phyloP scores from a whole-genome alignment of 2,888 invertebrate genomes.

The Trichopoda pennipes region DNA sequence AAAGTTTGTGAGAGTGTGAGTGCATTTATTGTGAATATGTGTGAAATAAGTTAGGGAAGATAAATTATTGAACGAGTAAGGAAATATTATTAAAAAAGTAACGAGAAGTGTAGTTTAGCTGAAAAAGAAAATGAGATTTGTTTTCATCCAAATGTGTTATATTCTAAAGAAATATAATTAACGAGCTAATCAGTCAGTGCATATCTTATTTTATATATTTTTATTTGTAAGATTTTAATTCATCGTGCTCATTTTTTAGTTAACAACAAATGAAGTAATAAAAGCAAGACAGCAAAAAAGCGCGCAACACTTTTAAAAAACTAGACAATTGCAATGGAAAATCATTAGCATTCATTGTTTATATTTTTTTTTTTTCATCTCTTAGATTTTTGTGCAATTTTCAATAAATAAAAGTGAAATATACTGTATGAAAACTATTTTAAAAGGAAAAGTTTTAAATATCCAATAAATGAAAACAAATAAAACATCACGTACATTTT shows the following conservation, averaged over 20 bases:
- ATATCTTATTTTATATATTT: constrained; percentile 26
- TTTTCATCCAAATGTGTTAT: constrained; percentile 55
- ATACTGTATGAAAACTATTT: constrained; percentile 40
- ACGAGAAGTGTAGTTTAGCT: constrained; percentile 54
- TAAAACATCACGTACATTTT: no score
- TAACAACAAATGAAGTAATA: constrained; percentile 52
- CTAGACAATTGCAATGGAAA: constrained; percentile 42
- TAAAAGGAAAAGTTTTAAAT: constrained; percentile 4
- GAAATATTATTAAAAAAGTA: constrained; percentile 47
- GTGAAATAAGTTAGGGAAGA: constrained; percentile 53
- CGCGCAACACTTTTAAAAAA: constrained; percentile 50
- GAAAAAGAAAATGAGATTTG: constrained; percentile 63
- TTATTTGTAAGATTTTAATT: constrained; percentile 32
- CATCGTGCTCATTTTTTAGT: constrained; percentile 13
- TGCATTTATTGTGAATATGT: constrained; percentile 36
- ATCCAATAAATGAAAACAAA: constrained; percentile 14
- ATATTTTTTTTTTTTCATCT: constrained; percentile 50
- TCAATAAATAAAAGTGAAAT: constrained; percentile 39
- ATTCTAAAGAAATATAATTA: constrained; percentile 52
- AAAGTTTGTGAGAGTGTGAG: constrained; percentile 44
- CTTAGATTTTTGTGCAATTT: constrained; percentile 62
- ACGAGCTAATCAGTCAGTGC: constrained; percentile 34
- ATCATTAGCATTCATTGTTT: constrained; percentile 37
- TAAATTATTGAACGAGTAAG: constrained; percentile 57
- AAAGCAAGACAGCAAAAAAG: constrained; percentile 63